Evolutionary conservation across 2,797 vertebrate species (phyloP).

Genomic region (Apogon hyalosoma): DNA sequence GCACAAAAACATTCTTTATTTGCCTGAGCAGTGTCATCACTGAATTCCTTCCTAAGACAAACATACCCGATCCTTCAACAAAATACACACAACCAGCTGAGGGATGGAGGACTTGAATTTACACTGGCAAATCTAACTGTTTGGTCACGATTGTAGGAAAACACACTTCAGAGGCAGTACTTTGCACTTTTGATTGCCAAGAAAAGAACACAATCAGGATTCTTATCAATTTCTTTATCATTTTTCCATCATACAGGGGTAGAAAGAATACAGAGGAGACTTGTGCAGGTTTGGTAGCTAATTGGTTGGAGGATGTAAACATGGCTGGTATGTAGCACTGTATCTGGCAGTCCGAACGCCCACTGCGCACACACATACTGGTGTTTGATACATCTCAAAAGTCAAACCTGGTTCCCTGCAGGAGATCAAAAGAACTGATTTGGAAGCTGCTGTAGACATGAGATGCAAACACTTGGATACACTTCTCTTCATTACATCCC

Average conservation of each 20-base stretch:
- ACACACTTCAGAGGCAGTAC: background rate
- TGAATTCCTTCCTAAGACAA: conserved; percentile 37
- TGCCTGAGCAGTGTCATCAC: conserved; percentile 40
- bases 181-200: no score
- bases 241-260: conserved; percentile 17
- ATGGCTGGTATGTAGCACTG: conserved; percentile 42
- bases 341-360: conserved; percentile 35
- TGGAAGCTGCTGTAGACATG: conserved; percentile 8
- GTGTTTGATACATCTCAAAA: conserved; percentile 27
- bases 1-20: conserved; percentile 55
- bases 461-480: conserved; percentile 25
- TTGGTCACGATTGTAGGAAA: conserved; percentile 1
- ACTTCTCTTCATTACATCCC: conserved; percentile 25
- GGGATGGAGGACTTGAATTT: background rate
- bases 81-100: conserved; percentile 37
- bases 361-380: conserved; percentile 5
- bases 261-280: conserved; percentile 33
- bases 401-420: conserved; percentile 31
- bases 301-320: conserved; percentile 62
- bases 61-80: conserved; percentile 50
- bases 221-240: background rate
- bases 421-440: conserved; percentile 18
- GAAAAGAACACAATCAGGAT: conserved; percentile 13
- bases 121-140: conserved; percentile 9
- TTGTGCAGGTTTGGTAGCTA: conserved; percentile 32